A percentile compares a stretch with the other conserved stretches of the same genome.
These are phyloP conservation scores for Ibidorhyncha struthersii DNA, from an alignment of 2,113 vertebrate genomes.

Conservation along the genomic window DNA sequence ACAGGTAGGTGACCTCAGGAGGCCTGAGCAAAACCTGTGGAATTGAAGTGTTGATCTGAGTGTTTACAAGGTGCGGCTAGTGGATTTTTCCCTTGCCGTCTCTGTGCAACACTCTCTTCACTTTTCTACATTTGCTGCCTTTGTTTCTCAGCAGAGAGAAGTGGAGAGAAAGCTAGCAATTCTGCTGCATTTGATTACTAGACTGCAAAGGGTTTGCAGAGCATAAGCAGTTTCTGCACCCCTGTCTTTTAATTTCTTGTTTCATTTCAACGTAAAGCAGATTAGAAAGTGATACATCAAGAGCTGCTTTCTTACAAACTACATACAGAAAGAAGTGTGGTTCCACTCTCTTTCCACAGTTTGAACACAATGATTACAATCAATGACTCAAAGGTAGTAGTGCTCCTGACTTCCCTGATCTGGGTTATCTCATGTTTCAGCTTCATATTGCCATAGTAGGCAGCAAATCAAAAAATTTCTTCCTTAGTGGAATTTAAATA, in stretches of 20 bases:
- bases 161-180: neutral
- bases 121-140: neutral
- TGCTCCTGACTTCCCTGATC: neutral
- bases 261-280: neutral
- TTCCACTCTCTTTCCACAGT: neutral
- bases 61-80: neutral
- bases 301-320: neutral
- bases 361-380: neutral
- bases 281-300: neutral
- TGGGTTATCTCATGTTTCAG: neutral
- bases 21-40: neutral
- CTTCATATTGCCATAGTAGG: neutral
- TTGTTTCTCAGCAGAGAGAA: neutral
- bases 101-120: neutral
- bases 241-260: neutral
- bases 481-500: neutral
- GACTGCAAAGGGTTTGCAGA: neutral
- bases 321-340: neutral
- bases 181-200: neutral
- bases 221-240: neutral
- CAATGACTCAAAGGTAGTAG: neutral
- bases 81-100: neutral
- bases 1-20: conserved; percentile 69
- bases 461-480: neutral
- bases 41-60: neutral